These are phyloP conservation scores for Erethizon dorsatum DNA, from an alignment of 2,797 vertebrate genomes.

Conservation along the genomic window DNA sequence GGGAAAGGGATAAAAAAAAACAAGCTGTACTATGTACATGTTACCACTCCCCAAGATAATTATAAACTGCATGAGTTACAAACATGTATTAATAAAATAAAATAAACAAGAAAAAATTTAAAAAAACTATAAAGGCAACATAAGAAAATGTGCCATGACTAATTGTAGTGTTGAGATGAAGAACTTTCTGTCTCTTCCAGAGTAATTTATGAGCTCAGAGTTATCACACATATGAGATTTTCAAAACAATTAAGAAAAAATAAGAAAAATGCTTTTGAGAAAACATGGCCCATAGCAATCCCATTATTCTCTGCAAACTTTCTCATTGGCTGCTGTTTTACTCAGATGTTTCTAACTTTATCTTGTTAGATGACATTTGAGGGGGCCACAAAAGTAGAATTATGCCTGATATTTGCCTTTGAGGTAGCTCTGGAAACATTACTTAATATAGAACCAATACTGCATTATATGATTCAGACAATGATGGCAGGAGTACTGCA, in stretches of 20 bases:
- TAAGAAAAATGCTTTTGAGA: constrained; percentile 49
- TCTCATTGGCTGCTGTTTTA: not conserved
- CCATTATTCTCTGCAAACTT: constrained; percentile 21
- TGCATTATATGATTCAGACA: constrained; percentile 44
- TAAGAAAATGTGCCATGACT: constrained; percentile 51
- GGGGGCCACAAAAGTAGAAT: not conserved
- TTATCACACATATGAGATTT: constrained; percentile 63
- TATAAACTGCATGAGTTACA: not conserved
- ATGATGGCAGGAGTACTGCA: not conserved
- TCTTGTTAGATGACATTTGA: constrained; percentile 36
- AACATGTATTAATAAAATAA: not conserved
- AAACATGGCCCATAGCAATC: not conserved
- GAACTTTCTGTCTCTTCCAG: constrained; percentile 50
- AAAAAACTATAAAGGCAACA: not conserved
- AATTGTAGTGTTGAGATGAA: constrained; percentile 58
- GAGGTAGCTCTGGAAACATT: not conserved
- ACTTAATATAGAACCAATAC: constrained; percentile 13
- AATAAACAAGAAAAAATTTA: not conserved
- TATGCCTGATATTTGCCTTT: constrained; percentile 5
- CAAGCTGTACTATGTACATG: not conserved
- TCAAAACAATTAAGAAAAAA: constrained; percentile 65
- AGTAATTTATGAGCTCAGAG: constrained; percentile 59
- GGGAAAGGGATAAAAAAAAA: not conserved
- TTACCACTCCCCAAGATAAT: not conserved
- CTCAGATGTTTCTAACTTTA: not conserved